These are phyloP conservation scores for Mastomys natalensis DNA, from an alignment of 2,113 vertebrate species.

Conservation along the genomic window DNA sequence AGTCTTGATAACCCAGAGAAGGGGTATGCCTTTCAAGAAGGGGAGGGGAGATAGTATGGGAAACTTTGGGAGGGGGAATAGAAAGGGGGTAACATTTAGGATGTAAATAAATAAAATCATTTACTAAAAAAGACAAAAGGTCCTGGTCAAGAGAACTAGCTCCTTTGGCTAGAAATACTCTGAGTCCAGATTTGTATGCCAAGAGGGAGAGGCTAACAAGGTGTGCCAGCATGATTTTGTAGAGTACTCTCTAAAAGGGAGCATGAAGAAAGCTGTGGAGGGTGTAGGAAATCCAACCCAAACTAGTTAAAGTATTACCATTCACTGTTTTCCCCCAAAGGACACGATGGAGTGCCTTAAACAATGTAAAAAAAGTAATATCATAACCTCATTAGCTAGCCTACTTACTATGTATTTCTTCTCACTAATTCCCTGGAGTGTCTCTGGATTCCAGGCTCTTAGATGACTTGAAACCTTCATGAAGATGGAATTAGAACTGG, in stretches of 20 bases:
- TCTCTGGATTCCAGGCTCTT: slow-evolving; percentile 59
- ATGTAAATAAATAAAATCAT: no score
- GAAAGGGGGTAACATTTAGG: no score
- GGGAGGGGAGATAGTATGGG: no score
- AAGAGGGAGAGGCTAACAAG: slow-evolving; percentile 4
- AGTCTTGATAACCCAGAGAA: no score
- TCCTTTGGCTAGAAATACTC: slow-evolving; percentile 22
- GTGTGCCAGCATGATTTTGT: not conserved
- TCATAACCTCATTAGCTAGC: slow-evolving; percentile 76
- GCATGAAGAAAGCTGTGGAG: not conserved
- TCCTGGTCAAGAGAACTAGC: slow-evolving; percentile 1
- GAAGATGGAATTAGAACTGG: slow-evolving; percentile 25
- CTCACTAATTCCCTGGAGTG: slow-evolving; percentile 63
- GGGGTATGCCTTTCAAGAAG: no score
- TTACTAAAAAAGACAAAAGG: not conserved
- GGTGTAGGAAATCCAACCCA: slow-evolving; percentile 25
- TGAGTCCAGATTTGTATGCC: not conserved
- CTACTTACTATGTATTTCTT: slow-evolving; percentile 76
- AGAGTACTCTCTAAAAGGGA: not conserved
- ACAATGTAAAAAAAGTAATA: slow-evolving; percentile 54
- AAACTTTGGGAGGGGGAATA: no score
- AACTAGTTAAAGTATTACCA: not conserved
- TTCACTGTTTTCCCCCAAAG: not conserved
- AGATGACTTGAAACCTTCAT: slow-evolving; percentile 59
- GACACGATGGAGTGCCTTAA: not conserved